Base-by-base conservation (phyloP, 1,140 invertebrate genomes). In the Rhynchophorus ferrugineus region DNA sequence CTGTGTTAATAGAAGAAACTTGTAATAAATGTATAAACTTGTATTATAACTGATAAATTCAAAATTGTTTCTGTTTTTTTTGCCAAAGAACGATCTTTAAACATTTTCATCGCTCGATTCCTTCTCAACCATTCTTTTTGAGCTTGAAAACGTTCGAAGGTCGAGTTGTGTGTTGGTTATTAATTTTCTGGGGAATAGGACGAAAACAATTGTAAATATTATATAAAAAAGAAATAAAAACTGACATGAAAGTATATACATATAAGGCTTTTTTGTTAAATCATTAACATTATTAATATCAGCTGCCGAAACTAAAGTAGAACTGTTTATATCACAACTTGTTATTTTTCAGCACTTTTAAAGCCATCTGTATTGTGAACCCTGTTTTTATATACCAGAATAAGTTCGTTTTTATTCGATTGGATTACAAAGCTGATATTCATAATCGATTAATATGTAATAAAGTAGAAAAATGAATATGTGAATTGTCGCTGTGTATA, bases 401-500 rank as follows among this genome's bases (percentile, higher is more conserved):
- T n/a, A n/a, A n/a, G n/a, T n/a, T n/a, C n/a, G n/a, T n/a, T n/a
- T n/a, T n/a, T n/a, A n/a, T n/a, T n/a, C n/a, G n/a, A n/a, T n/a
- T n/a, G n/a, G n/a, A n/a, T n/a, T n/a, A n/a, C n/a, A n/a, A n/a
- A n/a, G 18, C 38, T 8, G 18, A 18, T 13, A 38, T 38, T 49
- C 33, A 50, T 41, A 44, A 24, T 44, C 44, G 43, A 41, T 52
- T 44, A 52, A 35, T 52, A 38, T 39, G 49, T 52, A 54, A 21
- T 47, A 47, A 47, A 54, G 51, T 54, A 54, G 44, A 43, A 49
- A 14, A 54, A 52, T 47, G 54, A 57, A 54, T 54, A 53, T 56
- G 56, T 62, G 52, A 62, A 60, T 44, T 62, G 60, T 62, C 58
- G 56, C 51, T 62, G 60, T 62, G 60, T 62, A 62, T 56, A 62